phyloP scores from a whole-genome alignment of 1,140 invertebrate species.

The Dendrolimus punctatus region DNA sequence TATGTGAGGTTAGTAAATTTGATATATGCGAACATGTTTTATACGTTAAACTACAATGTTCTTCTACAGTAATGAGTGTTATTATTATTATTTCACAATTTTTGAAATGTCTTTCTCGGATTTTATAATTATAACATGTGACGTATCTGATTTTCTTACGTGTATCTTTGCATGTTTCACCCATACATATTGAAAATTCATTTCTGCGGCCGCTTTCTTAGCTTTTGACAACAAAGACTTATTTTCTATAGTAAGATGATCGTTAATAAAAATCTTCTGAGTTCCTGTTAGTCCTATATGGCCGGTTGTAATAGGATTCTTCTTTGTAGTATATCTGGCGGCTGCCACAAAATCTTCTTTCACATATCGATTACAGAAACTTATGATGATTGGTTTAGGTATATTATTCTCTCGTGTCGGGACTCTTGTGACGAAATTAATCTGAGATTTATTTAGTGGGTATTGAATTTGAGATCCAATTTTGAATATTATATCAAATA shows the following conservation, averaged over 20 bases:
- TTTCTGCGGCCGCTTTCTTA: conserved; percentile 3
- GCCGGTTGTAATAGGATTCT: neutral
- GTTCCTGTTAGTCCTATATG: neutral
- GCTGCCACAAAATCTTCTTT: conserved; percentile 13
- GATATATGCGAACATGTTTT: no score
- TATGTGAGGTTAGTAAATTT: no score
- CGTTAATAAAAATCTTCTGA: conserved; percentile 9
- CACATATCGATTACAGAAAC: conserved; percentile 7
- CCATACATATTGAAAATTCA: conserved; percentile 10
- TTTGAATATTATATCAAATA: conserved; percentile 8
- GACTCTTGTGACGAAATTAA: conserved; percentile 7
- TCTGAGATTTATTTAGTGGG: conserved; percentile 3
- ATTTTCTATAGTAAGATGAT: conserved; percentile 7
- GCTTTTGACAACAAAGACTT: conserved; percentile 9
- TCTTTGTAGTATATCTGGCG: neutral
- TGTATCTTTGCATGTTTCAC: conserved; percentile 11
- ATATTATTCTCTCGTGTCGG: conserved; percentile 1
- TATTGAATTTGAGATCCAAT: conserved; percentile 4
- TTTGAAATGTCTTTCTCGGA: conserved; percentile 2
- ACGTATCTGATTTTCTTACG: conserved; percentile 5
- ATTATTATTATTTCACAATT: neutral
- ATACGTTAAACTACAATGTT: no score
- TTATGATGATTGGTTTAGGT: conserved; percentile 8
- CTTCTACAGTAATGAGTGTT: no score
- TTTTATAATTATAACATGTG: conserved; percentile 9